phyloP scores from a whole-genome alignment of 2,888 invertebrate species.

The Caradrina kadenii region DNA sequence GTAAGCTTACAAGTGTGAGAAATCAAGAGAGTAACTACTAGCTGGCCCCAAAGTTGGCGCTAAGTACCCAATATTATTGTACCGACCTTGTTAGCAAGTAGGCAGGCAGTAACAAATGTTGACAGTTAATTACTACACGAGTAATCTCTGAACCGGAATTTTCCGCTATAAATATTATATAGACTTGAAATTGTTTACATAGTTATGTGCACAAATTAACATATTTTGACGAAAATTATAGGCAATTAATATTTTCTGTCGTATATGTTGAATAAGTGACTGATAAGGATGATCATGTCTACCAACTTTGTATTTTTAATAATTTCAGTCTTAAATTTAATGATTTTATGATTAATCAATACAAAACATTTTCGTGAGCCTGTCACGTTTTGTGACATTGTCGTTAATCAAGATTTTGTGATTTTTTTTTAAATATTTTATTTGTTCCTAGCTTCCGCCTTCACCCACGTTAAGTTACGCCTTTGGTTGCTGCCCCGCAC shows the following conservation, averaged over 20 bases:
- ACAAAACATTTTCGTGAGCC: too few relatives aligned
- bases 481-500: too few relatives aligned
- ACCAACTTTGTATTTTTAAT: too few relatives aligned
- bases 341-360: too few relatives aligned
- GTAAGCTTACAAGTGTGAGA: background rate
- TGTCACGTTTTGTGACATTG: too few relatives aligned
- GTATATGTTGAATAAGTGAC: background rate
- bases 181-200: conserved; percentile 22
- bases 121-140: conserved; percentile 37
- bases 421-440: too few relatives aligned
- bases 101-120: conserved; percentile 24
- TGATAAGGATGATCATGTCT: background rate
- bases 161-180: conserved; percentile 17
- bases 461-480: too few relatives aligned
- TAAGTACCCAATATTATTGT: background rate
- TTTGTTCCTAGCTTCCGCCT: too few relatives aligned
- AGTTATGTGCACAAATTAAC: conserved; percentile 1
- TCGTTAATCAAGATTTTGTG: too few relatives aligned
- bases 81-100: background rate
- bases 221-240: conserved; percentile 5
- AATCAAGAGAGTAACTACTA: background rate
- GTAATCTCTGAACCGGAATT: conserved; percentile 6
- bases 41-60: background rate
- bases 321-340: too few relatives aligned
- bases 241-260: background rate